Percentiles rank a stretch among this genome's conserved stretches.
Conservation (phyloP, 2,797 vertebrate species). For the Falco naumanni region DNA sequence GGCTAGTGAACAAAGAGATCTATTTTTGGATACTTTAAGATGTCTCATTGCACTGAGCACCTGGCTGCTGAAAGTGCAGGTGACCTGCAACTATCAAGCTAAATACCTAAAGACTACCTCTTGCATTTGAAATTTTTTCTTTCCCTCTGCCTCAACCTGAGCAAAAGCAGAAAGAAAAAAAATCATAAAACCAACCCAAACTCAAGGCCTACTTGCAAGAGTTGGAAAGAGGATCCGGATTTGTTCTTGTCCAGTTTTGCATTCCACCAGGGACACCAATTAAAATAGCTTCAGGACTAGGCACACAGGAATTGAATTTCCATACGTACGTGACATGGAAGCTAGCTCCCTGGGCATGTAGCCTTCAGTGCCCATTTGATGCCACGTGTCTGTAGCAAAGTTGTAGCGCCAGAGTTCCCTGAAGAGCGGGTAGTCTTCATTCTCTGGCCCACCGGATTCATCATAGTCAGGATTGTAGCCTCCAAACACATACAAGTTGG, state of each 20-base stretch:
- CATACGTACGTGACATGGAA: slow-evolving; percentile 93
- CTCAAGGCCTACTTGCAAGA: not conserved
- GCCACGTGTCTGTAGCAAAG: slow-evolving; percentile 95
- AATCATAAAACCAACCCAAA: not conserved
- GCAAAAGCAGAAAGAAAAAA: not conserved
- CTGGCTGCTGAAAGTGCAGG: not conserved
- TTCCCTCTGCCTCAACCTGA: not conserved
- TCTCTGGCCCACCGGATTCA: slow-evolving; percentile 93
- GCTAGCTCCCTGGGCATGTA: slow-evolving; percentile 97
- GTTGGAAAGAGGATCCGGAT: not conserved
- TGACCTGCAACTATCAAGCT: not conserved
- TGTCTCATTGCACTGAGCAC: not conserved
- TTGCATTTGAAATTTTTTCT: not conserved
- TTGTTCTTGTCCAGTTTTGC: not conserved
- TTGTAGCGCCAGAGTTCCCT: slow-evolving; percentile 97
- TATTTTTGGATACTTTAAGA: slow-evolving; percentile 23
- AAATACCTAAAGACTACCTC: not conserved
- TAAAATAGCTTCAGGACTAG: not conserved
- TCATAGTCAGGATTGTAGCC: slow-evolving; percentile 98
- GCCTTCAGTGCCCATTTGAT: slow-evolving; percentile 95
- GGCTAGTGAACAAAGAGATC: not conserved
- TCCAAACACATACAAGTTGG: slow-evolving; percentile 95
- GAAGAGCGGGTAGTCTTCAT: slow-evolving; percentile 96
- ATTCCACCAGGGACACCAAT: not conserved
- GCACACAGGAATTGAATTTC: not conserved